phyloP scores from a whole-genome alignment of 30 jellyfish, hydroid and myxozoan genomes.

The Mastigias papua region DNA sequence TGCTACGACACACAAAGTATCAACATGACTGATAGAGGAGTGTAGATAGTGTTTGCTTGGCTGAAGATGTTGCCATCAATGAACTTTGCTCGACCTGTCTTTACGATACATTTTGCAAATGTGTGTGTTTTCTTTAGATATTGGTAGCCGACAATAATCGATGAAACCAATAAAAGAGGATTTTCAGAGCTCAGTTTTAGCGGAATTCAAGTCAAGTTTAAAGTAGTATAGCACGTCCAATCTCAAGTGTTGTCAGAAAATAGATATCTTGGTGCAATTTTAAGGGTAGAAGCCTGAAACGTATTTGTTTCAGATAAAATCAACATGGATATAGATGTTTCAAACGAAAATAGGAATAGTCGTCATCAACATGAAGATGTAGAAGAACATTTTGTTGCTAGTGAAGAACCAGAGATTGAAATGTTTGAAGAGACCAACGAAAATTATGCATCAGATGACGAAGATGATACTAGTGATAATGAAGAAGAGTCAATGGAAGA shows the following conservation, averaged over 20 bases:
- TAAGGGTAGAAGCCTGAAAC: no score
- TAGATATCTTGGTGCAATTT: no score
- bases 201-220: no score
- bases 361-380: neutral
- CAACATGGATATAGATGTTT: neutral
- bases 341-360: neutral
- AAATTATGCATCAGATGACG: neutral
- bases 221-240: no score
- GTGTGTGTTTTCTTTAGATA: no score
- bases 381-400: neutral
- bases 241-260: no score
- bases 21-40: neutral
- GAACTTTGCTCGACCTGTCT: neutral
- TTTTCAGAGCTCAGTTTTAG: no score
- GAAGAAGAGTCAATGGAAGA: conserved; percentile 18
- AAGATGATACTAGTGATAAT: conserved; percentile 1
- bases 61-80: neutral
- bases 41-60: neutral
- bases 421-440: neutral
- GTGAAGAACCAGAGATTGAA: neutral
- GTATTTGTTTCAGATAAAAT: neutral
- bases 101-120: no score
- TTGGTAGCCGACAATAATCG: no score
- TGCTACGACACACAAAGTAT: neutral
- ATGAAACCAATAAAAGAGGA: no score